phyloP scores from a whole-genome alignment of 2,797 vertebrate genomes.

The Sternotherus odoratus region DNA sequence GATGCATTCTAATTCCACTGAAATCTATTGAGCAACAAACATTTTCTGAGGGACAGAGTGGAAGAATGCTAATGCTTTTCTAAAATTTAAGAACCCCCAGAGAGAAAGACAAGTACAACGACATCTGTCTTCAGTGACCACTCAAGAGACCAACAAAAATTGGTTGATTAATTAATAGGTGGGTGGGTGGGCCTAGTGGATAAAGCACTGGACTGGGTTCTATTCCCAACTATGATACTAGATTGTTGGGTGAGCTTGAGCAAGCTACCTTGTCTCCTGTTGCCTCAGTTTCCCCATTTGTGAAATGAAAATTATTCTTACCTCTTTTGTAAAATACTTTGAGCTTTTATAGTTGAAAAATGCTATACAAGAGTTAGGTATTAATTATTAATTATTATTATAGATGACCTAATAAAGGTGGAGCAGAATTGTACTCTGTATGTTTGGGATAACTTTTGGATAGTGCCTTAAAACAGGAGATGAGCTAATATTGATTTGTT shows the following conservation, averaged over 20 bases:
- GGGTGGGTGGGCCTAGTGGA: accelerated
- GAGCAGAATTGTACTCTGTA: neutral
- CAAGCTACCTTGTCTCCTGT: neutral
- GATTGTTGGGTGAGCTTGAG: neutral
- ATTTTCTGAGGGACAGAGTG: neutral
- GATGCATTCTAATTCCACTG: neutral
- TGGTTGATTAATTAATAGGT: neutral
- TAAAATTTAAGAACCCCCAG: neutral
- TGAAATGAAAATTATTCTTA: neutral
- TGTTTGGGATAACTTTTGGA: neutral
- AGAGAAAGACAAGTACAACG: neutral
- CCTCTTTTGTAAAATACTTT: accelerated
- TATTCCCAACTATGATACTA: neutral
- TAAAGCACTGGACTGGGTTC: neutral
- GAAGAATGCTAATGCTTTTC: neutral
- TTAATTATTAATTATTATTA: neutral
- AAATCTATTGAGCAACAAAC: neutral
- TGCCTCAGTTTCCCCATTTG: neutral
- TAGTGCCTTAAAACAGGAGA: neutral
- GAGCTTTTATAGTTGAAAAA: neutral
- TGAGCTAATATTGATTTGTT: slow-evolving; percentile 18
- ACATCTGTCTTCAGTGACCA: neutral
- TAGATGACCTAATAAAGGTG: neutral
- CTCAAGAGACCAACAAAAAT: neutral
- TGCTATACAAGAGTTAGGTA: neutral